These are phyloP conservation scores for Syritta pipiens DNA, from an alignment of 2,888 invertebrate species.

Conservation along the genomic window DNA sequence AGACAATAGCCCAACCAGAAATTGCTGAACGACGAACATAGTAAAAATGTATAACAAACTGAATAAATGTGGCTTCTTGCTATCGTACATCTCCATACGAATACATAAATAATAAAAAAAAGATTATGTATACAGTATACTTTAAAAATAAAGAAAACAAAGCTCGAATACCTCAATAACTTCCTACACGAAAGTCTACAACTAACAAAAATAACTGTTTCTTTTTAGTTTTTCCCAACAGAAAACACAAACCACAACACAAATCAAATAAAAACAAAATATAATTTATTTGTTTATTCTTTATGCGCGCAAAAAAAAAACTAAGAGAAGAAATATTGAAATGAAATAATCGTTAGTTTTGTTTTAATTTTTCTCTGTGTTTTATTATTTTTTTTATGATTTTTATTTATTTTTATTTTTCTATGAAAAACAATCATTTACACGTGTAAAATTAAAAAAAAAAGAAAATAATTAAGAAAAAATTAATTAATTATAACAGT, in stretches of 20 bases:
- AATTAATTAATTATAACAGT: slow-evolving; percentile 59
- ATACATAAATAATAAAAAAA: slow-evolving; percentile 25
- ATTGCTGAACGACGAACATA: background rate
- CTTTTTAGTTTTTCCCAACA: too few relatives aligned
- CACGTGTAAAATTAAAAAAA: slow-evolving; percentile 63
- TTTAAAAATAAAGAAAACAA: slow-evolving; percentile 9
- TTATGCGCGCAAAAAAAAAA: background rate
- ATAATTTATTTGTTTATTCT: background rate
- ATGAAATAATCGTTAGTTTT: slow-evolving; percentile 22
- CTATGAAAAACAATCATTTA: slow-evolving; percentile 68
- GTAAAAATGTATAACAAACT: slow-evolving; percentile 17
- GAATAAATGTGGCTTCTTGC: slow-evolving; percentile 61
- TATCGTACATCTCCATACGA: slow-evolving; percentile 25
- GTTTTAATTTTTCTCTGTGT: slow-evolving; percentile 42
- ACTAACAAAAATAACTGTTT: background rate
- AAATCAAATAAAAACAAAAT: background rate
- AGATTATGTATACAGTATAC: slow-evolving; percentile 9
- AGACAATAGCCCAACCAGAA: background rate
- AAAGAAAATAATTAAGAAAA: slow-evolving; percentile 40
- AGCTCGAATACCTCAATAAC: slow-evolving; percentile 12
- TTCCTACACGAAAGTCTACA: slow-evolving; percentile 8
- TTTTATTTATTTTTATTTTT: slow-evolving; percentile 67
- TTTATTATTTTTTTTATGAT: slow-evolving; percentile 59
- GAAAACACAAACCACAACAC: slow-evolving; percentile 29
- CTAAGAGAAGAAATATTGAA: background rate